These are phyloP conservation scores for Myiagra hebetior DNA, from an alignment of 2,113 vertebrate genomes.

Conservation along the genomic window DNA sequence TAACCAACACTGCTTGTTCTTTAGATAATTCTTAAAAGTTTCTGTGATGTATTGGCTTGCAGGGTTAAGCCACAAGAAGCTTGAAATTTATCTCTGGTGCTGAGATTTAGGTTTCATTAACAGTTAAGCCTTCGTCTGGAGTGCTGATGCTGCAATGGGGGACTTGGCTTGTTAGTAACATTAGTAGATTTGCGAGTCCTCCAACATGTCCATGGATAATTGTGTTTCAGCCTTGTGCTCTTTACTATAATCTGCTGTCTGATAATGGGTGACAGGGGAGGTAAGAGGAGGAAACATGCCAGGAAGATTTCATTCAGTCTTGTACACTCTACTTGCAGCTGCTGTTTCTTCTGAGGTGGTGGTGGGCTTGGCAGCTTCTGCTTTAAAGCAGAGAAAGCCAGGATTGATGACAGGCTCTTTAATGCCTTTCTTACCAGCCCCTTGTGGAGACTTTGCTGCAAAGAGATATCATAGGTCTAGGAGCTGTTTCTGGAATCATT, in stretches of 20 bases:
- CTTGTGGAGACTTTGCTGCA: conserved; percentile 51
- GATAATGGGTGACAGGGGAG: conserved; percentile 16
- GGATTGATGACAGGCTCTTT: conserved; percentile 56
- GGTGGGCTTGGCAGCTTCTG: conserved; percentile 42
- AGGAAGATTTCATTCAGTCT: conserved; percentile 11
- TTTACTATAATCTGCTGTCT: conserved; percentile 15
- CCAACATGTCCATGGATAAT: neutral
- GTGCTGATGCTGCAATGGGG: conserved; percentile 16
- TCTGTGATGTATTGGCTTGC: conserved; percentile 15
- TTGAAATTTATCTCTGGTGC: conserved; percentile 21
- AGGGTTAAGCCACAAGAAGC: conserved; percentile 24
- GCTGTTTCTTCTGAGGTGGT: neutral
- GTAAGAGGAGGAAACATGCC: conserved; percentile 60
- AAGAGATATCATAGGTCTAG: conserved; percentile 55
- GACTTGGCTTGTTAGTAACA: conserved; percentile 2
- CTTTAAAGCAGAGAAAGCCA: conserved; percentile 55
- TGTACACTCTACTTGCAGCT: neutral
- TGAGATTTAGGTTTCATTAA: conserved; percentile 34
- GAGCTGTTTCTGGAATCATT: conserved; percentile 58
- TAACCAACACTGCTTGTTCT: neutral
- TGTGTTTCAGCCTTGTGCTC: conserved; percentile 27
- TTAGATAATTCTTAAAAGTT: conserved; percentile 17
- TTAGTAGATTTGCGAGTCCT: conserved; percentile 35
- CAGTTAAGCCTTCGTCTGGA: conserved; percentile 21
- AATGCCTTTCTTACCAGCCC: conserved; percentile 53